Evolutionary conservation across 2,797 vertebrate genomes (phyloP), one percentile per base, ranked within the genome.

Genomic region (Falco biarmicus): DNA sequence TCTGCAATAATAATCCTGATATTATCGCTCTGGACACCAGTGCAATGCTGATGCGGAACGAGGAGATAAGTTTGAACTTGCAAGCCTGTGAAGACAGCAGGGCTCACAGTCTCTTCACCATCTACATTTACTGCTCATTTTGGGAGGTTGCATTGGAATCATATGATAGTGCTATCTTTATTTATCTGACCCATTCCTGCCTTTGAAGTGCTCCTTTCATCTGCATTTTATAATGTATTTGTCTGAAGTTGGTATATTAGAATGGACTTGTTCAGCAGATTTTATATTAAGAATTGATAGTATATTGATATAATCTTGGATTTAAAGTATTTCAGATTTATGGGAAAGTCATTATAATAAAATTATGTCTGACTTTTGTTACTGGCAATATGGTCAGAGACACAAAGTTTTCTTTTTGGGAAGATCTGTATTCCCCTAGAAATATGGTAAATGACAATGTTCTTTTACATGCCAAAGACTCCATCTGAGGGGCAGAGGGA

Each of bases 171-270:
- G 10, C n/a, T 85, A 0, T 86, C 70, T 93, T 64, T 75, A 59
- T 90, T 89, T 92, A 75, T 91, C 69, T 90, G 57, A 81, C 15
- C 37, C 4, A 8, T 88, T 93, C 53, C 53, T 92, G 50, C 50
- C 59, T 94, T 95, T 82, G 43, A 91, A 89, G 21, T 80, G 22
- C 19, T 59, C 8, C 37, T 90, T 91, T 89, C 15, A 19, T 89
- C 64, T 95, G 34, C 39, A 37, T 78, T 93, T 86, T 92, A 76
- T 82, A 65, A 78, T 54, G 10, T 71, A 71, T 25, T 69, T 87
- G 51, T 74, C 80, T 93, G 80, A 96, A 91, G 56, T 66, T 29
- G 65, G 54, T 64, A 10, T 90, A 91, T 71, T 79, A 85, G 51
- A 63, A 63, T 57, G 22, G 61, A 48, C 34, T 87, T 92, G 25